Conservation (phyloP, 1,140 invertebrate genomes). For the Dendroctonus ponderosae region DNA sequence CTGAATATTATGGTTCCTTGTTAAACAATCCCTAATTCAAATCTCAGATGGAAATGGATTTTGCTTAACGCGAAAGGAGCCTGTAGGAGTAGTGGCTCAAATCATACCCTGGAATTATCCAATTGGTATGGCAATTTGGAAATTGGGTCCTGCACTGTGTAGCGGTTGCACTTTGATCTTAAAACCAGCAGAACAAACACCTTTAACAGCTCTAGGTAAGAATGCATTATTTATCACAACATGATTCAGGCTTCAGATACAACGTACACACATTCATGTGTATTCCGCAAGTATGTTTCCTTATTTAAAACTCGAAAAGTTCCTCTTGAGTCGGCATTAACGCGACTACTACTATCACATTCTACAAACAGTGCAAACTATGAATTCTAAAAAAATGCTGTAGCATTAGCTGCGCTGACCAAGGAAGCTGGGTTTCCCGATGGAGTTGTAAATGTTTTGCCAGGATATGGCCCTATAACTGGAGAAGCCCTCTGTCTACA, state of each 20-base stretch:
- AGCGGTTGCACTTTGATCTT: slow-evolving; percentile 81
- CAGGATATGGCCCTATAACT: slow-evolving; percentile 79
- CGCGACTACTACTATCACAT: too few species aligned
- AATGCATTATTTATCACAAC: background rate
- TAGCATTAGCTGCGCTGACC: slow-evolving; percentile 65
- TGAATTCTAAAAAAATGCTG: background rate
- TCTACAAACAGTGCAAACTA: background rate
- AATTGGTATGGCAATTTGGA: slow-evolving; percentile 77
- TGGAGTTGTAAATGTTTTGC: slow-evolving; percentile 83
- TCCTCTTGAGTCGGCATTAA: too few species aligned
- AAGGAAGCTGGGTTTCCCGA: slow-evolving; percentile 88
- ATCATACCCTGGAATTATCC: slow-evolving; percentile 95
- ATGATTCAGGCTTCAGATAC: too few species aligned
- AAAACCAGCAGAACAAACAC: slow-evolving; percentile 94
- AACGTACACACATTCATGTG: too few species aligned
- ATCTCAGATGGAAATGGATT: slow-evolving; percentile 54
- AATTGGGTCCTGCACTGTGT: slow-evolving; percentile 80
- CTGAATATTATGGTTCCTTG: too few species aligned
- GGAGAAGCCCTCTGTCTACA: slow-evolving; percentile 78
- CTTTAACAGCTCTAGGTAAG: slow-evolving; percentile 75
- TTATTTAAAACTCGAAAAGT: too few species aligned
- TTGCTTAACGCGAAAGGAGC: slow-evolving; percentile 71
- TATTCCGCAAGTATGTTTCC: too few species aligned
- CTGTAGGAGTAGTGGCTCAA: slow-evolving; percentile 83
- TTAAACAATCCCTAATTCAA: background rate